phyloP scores from a whole-genome alignment of 1,140 invertebrate genomes.

The Drosophila insularis region DNA sequence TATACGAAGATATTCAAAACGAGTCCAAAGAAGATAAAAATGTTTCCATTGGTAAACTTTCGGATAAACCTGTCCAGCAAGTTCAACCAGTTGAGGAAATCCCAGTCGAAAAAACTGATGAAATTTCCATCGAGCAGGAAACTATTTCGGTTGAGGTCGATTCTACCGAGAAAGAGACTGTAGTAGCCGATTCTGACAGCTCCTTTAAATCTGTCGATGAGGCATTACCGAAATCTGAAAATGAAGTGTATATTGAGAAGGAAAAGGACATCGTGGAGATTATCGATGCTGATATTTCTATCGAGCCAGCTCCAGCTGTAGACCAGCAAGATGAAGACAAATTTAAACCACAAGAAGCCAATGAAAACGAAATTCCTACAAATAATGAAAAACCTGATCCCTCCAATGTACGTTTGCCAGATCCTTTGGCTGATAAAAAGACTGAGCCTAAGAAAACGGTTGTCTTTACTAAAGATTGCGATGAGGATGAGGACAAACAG shows the following conservation, averaged over 20 bases:
- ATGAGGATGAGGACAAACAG: conserved; percentile 14
- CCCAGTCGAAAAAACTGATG: not conserved
- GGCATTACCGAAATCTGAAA: not conserved
- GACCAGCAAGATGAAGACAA: not conserved
- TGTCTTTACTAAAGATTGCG: conserved; percentile 19
- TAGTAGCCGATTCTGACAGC: not conserved
- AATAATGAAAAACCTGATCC: not conserved
- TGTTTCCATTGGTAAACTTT: not conserved
- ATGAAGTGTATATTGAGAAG: not conserved
- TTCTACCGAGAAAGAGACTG: not conserved
- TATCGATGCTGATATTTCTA: not conserved
- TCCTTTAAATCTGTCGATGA: not conserved
- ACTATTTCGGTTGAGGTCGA: not conserved
- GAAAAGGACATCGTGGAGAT: not conserved
- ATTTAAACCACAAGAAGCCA: not conserved
- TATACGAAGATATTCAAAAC: too few relatives aligned
- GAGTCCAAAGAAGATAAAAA: not conserved
- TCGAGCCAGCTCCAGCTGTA: not conserved
- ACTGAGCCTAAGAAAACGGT: conserved; percentile 38
- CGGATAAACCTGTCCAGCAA: not conserved
- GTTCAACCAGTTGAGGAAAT: not conserved
- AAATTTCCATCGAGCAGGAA: not conserved
- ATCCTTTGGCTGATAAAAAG: not conserved
- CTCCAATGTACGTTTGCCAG: not conserved
- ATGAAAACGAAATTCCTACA: not conserved